Evolutionary conservation across 2,113 vertebrate genomes (phyloP).

Genomic region (Gymnorhina tibicen): DNA sequence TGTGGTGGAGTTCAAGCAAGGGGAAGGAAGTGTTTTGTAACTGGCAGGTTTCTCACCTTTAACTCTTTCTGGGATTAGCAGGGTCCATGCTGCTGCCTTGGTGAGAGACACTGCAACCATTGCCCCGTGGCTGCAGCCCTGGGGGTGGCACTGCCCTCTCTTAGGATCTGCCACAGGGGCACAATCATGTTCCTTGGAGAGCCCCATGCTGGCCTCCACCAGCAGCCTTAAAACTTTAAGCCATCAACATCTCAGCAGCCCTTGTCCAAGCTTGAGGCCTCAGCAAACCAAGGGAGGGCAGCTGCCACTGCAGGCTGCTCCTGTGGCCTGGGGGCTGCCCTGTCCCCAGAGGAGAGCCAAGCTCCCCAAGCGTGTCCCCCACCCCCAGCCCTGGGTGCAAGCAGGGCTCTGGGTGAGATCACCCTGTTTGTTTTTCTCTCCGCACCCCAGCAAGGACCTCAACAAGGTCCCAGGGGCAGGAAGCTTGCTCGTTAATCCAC

Average conservation of each 20-base stretch:
- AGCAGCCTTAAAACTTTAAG: background rate
- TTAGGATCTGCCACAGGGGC: background rate
- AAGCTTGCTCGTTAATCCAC: background rate
- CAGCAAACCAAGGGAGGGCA: background rate
- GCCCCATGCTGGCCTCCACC: background rate
- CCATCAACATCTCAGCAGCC: background rate
- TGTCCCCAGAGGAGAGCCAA: background rate
- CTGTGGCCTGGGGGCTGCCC: background rate
- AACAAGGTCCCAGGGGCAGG: background rate
- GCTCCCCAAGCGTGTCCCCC: background rate
- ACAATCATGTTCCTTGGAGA: background rate
- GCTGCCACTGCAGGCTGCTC: background rate
- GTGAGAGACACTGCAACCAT: rapidly evolving
- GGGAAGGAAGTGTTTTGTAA: constrained; percentile 27
- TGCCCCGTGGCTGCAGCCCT: background rate
- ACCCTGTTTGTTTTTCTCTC: background rate
- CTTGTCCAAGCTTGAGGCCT: background rate
- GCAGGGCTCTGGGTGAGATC: background rate
- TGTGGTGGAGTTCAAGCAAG: constrained; percentile 7
- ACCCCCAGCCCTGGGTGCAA: background rate
- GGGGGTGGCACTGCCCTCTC: background rate
- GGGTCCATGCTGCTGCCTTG: background rate
- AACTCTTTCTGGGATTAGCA: background rate
- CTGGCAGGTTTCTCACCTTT: background rate
- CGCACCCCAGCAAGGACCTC: background rate